Base-by-base conservation (phyloP, 2,888 invertebrate species). In the Monopis laevigella region DNA sequence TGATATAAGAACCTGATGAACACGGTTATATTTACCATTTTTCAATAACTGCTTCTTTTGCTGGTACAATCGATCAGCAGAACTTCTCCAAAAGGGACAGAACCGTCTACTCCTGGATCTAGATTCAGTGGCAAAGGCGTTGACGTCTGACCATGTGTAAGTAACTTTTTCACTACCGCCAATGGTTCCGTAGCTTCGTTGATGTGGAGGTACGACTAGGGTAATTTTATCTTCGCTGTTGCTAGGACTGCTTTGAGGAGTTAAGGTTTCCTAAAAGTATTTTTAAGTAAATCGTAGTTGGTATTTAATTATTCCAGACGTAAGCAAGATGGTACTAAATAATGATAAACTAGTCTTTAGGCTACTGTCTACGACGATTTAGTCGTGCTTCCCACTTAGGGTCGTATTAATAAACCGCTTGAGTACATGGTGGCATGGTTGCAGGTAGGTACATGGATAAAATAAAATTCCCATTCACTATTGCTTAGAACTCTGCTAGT, bases 141-240 rank as follows among this genome's bases (percentile, higher is more conserved):
- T 91, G 48, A 93, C 74, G 47, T 89, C 88, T 36, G 86, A 86
- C 92, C 92, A 92, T 3, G 89, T 86, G 67, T 91, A 92, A 0
- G 88, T 87, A 44, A 90, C 84, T 49, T 75, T 75, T 51, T 80
- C 78, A 2, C 65, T 69, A 6, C 32, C 35, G 0, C 72, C 70
- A 40, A 78, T 73, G 21, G 75, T 58, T 0, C 78, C 78, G 53
- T 80, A 80, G 54, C 63, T 73, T 11, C 66, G 62, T 13, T 51
- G 50, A 1, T 58, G 29, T 10, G 39, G 27, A 2, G 67, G 65
- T 32, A 77, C 59, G 2, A 66, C 50, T 1, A 77, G 50, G 0
- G 67, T 63, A 1, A 72, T 62, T 40, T 77, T 73, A 0, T 59
- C 62, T 0, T 58, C 65, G 28, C 74, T 73, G 6, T 50, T 55